phyloP scores from a whole-genome alignment of 2,113 vertebrate species.

The Bagarius yarrelli region DNA sequence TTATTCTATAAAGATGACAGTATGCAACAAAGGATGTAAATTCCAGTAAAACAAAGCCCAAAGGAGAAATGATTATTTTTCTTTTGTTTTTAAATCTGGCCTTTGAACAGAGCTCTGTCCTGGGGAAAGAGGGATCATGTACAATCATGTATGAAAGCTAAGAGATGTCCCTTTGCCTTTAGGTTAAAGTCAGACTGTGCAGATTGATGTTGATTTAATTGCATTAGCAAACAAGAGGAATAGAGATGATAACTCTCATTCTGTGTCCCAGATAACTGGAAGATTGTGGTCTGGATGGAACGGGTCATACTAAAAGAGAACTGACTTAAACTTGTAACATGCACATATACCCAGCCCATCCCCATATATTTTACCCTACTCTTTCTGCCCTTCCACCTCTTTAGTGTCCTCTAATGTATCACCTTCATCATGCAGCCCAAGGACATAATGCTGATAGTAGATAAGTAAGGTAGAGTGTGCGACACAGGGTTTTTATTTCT shows the following conservation, averaged over 20 bases:
- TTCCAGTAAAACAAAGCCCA: slow-evolving; percentile 68
- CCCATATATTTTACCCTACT: background rate
- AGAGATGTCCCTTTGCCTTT: slow-evolving; percentile 75
- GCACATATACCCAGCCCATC: background rate
- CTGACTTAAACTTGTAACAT: slow-evolving; percentile 4
- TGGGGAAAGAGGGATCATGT: slow-evolving; percentile 75
- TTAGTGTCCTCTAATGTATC: slow-evolving; percentile 54
- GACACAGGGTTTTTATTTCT: slow-evolving; percentile 35
- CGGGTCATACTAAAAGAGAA: slow-evolving; percentile 6
- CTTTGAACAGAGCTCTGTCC: slow-evolving; percentile 84
- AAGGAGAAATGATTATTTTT: slow-evolving; percentile 55
- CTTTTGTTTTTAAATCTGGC: slow-evolving; percentile 66
- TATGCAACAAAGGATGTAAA: slow-evolving; percentile 58
- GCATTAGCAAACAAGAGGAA: slow-evolving; percentile 68
- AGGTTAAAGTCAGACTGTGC: slow-evolving; percentile 77
- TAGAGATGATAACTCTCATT: slow-evolving; percentile 59
- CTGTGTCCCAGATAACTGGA: slow-evolving; percentile 21
- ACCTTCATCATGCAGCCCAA: slow-evolving; percentile 58
- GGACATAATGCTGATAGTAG: slow-evolving; percentile 56
- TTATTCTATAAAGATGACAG: slow-evolving; percentile 66
- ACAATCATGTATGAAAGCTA: slow-evolving; percentile 75
- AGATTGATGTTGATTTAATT: slow-evolving; percentile 74
- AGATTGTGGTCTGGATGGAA: slow-evolving; percentile 34
- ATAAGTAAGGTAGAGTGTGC: slow-evolving; percentile 36
- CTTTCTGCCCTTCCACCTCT: background rate